Percentiles rank a stretch among this genome's conserved stretches.
These are phyloP conservation scores for Callaeas wilsoni DNA, from an alignment of 2,113 vertebrate species.

Conservation along the genomic window DNA sequence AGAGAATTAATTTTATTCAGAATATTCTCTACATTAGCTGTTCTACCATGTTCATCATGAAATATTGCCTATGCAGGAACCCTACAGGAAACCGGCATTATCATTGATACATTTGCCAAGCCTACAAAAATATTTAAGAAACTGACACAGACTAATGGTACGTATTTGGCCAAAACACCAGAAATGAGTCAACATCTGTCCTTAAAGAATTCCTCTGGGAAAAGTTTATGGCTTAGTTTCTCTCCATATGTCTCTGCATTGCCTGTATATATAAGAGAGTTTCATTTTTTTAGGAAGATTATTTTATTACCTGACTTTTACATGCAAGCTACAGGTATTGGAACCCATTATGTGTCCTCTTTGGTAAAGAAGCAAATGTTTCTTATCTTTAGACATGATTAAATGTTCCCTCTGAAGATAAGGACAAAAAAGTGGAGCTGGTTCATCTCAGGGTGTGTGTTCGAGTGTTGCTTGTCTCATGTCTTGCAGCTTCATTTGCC, in stretches of 20 bases:
- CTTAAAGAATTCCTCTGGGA: neutral
- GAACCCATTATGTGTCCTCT: neutral
- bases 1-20: neutral
- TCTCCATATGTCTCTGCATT: neutral
- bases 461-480: neutral
- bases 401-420: neutral
- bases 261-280: neutral
- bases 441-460: neutral
- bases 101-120: neutral
- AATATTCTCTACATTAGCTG: neutral
- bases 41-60: fast-evolving
- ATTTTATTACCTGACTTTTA: neutral
- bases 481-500: neutral
- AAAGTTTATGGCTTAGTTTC: neutral
- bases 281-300: neutral
- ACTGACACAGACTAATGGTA: neutral
- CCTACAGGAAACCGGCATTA: neutral
- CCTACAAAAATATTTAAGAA: neutral
- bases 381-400: neutral
- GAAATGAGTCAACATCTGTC: neutral
- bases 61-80: neutral
- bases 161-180: neutral
- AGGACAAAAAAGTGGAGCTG: neutral
- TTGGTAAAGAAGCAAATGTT: neutral
- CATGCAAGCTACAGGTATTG: neutral